A percentile compares a stretch with the other conserved stretches of the same genome.
Conservation (phyloP, 2,888 invertebrate species). For the Diplolepis rosae region DNA sequence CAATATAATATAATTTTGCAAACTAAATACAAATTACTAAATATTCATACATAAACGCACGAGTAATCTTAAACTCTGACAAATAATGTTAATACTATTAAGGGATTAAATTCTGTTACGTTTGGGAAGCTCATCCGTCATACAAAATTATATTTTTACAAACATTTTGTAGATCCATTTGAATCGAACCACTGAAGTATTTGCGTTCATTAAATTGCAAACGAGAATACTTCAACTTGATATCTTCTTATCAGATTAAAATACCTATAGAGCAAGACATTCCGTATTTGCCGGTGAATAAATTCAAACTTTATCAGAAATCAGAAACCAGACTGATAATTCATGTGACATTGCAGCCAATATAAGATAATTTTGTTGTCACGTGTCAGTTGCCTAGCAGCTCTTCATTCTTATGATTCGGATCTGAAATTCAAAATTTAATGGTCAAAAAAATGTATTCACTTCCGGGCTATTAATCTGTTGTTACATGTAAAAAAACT, state of each 20-base stretch:
- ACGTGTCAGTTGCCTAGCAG: slow-evolving; percentile 59
- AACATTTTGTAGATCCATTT: background rate
- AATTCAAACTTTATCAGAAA: slow-evolving; percentile 53
- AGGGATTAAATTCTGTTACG: slow-evolving; percentile 19
- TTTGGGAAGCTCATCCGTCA: background rate
- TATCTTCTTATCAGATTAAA: background rate
- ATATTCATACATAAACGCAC: background rate
- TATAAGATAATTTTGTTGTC: slow-evolving; percentile 60
- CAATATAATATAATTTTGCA: background rate
- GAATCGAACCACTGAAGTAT: background rate
- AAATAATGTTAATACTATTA: slow-evolving; percentile 12
- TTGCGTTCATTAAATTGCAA: slow-evolving; percentile 2
- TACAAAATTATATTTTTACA: background rate
- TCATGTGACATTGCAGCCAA: slow-evolving; percentile 58
- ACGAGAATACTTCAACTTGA: background rate
- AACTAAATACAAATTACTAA: slow-evolving; percentile 3
- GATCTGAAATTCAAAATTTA: slow-evolving; percentile 7
- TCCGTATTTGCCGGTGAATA: slow-evolving; percentile 18
- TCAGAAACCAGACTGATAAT: slow-evolving; percentile 50
- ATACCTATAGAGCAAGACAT: background rate
- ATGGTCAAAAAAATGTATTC: background rate
- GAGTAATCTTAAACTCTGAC: slow-evolving; percentile 2
- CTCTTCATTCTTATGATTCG: slow-evolving; percentile 45
- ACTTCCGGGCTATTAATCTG: background rate
- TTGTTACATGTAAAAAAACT: slow-evolving; percentile 29